Percentiles rank a stretch among this genome's conserved stretches.
Evolutionary conservation across 2,797 vertebrate genomes (phyloP).

Genomic region (Carduelis carduelis): DNA sequence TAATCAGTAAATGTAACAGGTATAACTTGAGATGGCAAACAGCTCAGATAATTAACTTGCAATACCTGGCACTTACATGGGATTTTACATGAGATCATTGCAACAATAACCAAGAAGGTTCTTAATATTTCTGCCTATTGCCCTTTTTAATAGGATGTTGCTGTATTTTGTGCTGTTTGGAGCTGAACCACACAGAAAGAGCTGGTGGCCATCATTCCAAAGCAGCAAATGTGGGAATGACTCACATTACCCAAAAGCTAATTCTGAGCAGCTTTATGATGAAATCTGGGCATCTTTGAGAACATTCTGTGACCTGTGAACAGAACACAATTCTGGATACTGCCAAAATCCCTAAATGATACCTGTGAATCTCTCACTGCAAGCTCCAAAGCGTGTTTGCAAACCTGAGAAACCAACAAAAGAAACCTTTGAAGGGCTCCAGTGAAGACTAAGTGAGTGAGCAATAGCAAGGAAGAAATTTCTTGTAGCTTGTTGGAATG

Average conservation of each 20-base stretch:
- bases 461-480: neutral
- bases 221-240: neutral
- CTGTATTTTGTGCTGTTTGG: neutral
- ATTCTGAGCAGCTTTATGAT: neutral
- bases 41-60: neutral
- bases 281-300: neutral
- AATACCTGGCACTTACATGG: neutral
- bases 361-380: neutral
- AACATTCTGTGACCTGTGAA: neutral
- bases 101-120: rapidly evolving
- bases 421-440: neutral
- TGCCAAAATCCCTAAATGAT: neutral
- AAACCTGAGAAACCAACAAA: neutral
- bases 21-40: neutral
- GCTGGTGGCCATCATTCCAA: neutral
- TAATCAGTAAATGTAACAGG: neutral
- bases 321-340: neutral
- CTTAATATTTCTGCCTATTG: neutral
- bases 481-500: neutral
- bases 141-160: neutral
- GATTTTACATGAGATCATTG: neutral
- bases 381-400: neutral
- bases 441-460: neutral
- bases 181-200: neutral
- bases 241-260: neutral